Percentiles rank a stretch among this genome's conserved stretches.
These are phyloP conservation scores for Actinia tenebrosa DNA, from an alignment of 64 coral and sea anemone species.

Conservation along the genomic window DNA sequence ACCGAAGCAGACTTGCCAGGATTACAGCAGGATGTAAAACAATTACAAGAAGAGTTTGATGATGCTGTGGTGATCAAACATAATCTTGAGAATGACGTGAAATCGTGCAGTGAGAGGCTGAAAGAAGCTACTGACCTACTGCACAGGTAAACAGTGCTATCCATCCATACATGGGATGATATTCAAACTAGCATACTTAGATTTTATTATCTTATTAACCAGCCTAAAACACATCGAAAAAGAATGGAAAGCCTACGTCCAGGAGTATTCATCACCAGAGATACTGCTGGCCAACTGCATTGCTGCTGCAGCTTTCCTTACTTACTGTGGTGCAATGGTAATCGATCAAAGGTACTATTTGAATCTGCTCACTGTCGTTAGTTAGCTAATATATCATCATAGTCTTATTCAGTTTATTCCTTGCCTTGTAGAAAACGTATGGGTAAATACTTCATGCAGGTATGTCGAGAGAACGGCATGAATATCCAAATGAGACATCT, in stretches of 20 bases:
- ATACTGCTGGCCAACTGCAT: slow-evolving; percentile 91
- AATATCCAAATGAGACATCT: slow-evolving; percentile 69
- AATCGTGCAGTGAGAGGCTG: slow-evolving; percentile 82
- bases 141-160: slow-evolving; percentile 40
- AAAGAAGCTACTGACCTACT: slow-evolving; percentile 83
- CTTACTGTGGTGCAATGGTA: slow-evolving; percentile 96
- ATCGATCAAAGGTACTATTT: slow-evolving; percentile 77
- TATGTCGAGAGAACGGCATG: slow-evolving; percentile 67
- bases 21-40: slow-evolving; percentile 58
- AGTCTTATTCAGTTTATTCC: slow-evolving; percentile 2
- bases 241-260: slow-evolving; percentile 74
- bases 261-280: slow-evolving; percentile 89
- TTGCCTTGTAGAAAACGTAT: slow-evolving; percentile 75
- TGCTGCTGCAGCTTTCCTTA: slow-evolving; percentile 90
- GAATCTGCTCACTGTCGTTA: not conserved
- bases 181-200: not conserved
- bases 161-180: not conserved
- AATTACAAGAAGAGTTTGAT: slow-evolving; percentile 81
- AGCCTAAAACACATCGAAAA: slow-evolving; percentile 77
- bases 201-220: not conserved
- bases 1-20: slow-evolving; percentile 88
- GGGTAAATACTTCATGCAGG: slow-evolving; percentile 91
- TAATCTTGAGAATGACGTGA: slow-evolving; percentile 81
- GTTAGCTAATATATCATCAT: not conserved
- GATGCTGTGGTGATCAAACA: slow-evolving; percentile 86